Conservation (phyloP, 2,113 vertebrate genomes). For the Rafetus swinhoei region DNA sequence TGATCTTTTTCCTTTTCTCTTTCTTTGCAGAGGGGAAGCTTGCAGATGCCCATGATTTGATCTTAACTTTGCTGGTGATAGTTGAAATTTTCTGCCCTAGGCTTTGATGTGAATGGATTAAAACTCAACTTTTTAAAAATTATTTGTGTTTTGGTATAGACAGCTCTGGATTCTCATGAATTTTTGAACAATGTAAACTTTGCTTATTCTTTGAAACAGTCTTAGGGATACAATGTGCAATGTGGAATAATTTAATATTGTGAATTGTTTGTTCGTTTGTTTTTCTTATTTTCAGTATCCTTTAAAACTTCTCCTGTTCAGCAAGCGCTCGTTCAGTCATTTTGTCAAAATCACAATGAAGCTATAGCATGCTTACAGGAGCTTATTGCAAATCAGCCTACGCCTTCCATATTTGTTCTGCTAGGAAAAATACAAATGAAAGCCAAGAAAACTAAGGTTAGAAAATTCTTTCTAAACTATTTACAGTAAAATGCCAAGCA, state of each 20-base stretch:
- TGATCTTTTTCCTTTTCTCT: neutral
- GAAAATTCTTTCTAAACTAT: neutral
- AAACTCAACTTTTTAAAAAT: neutral
- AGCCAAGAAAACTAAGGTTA: conserved; percentile 77
- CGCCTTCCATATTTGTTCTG: conserved; percentile 57
- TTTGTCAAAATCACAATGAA: conserved; percentile 79
- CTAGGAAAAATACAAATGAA: conserved; percentile 84
- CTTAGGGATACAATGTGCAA: neutral
- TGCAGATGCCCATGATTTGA: neutral
- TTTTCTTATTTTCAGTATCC: conserved; percentile 65
- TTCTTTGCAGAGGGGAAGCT: neutral
- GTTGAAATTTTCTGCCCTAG: neutral
- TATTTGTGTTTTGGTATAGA: neutral
- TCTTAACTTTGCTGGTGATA: neutral
- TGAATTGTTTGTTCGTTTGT: neutral
- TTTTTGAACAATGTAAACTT: neutral
- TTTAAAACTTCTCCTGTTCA: conserved; percentile 73
- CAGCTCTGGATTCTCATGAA: neutral
- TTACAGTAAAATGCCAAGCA: neutral
- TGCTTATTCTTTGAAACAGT: neutral
- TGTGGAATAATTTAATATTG: neutral
- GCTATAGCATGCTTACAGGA: conserved; percentile 74
- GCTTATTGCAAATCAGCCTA: conserved; percentile 30
- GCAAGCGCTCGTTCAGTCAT: conserved; percentile 79
- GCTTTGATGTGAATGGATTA: neutral